These are phyloP conservation scores for Ia io DNA, from an alignment of 2,113 vertebrate genomes.

Conservation along the genomic window DNA sequence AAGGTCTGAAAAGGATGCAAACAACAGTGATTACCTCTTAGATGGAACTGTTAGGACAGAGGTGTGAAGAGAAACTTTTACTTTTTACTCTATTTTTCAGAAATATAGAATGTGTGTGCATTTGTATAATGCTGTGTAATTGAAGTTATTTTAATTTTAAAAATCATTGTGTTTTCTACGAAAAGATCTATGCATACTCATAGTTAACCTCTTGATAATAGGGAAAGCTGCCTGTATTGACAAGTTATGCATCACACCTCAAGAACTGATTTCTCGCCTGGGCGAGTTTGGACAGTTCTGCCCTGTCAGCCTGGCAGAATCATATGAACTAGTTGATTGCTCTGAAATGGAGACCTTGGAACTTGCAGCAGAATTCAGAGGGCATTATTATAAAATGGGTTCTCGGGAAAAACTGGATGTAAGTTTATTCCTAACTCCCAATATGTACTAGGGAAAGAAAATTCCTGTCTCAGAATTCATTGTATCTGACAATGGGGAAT, in stretches of 20 bases:
- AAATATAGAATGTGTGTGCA: neutral
- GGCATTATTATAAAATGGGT: constrained; percentile 92
- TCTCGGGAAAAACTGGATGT: constrained; percentile 88
- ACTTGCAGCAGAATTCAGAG: constrained; percentile 90
- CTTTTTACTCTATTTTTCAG: constrained; percentile 1
- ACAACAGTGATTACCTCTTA: neutral
- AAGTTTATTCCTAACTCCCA: constrained; percentile 62
- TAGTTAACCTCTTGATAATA: constrained; percentile 68
- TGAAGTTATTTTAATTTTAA: constrained; percentile 24
- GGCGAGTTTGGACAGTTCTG: constrained; percentile 93
- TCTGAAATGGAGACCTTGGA: constrained; percentile 82
- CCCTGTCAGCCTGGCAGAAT: constrained; percentile 91
- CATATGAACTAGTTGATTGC: constrained; percentile 88
- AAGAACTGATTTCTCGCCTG: constrained; percentile 86
- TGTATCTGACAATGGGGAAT: too few relatives aligned
- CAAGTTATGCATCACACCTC: constrained; percentile 89
- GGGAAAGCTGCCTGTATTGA: constrained; percentile 90
- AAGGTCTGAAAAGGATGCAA: neutral
- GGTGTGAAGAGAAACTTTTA: neutral
- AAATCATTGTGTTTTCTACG: neutral
- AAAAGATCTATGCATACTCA: neutral
- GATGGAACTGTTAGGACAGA: neutral
- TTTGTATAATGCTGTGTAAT: neutral
- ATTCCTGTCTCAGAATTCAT: neutral
- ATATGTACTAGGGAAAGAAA: neutral